Conservation (phyloP, 2,113 vertebrate genomes). For the Suricata suricatta region DNA sequence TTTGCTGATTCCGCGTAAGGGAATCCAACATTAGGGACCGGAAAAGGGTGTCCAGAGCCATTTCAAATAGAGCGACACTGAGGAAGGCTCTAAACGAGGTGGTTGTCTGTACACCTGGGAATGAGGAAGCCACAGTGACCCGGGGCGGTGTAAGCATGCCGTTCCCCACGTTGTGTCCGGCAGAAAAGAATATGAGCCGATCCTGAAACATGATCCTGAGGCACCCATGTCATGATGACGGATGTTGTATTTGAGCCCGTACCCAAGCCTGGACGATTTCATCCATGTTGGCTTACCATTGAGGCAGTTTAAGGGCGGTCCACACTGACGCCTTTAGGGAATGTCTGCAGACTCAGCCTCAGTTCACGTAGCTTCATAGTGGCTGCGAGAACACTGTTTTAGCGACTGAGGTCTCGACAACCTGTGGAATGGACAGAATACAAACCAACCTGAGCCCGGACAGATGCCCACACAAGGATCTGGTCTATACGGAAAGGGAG, state of each 20-base stretch:
- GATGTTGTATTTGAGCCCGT: too few species aligned
- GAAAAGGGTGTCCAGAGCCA: fast-evolving
- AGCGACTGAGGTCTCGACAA: not conserved
- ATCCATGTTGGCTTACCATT: fast-evolving
- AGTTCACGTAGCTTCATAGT: too few species aligned
- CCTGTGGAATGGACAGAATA: not conserved
- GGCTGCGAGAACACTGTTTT: not conserved
- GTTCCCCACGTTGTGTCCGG: fast-evolving
- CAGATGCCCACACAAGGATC: fast-evolving
- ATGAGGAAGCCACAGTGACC: not conserved
- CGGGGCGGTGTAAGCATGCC: too few species aligned
- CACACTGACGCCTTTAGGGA: too few species aligned
- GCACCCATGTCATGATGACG: not conserved
- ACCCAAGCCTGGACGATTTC: too few species aligned
- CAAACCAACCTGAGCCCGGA: not conserved
- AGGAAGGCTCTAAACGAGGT: not conserved
- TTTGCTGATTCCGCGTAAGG: too few species aligned
- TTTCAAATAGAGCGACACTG: fast-evolving
- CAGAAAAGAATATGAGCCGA: not conserved
- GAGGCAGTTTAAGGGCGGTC: not conserved
- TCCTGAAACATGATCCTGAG: not conserved
- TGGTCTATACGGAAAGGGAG: not conserved
- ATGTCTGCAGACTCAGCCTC: not conserved
- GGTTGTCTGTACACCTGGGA: too few species aligned
- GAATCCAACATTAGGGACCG: fast-evolving